Conservation (phyloP, 2,797 vertebrate genomes). For the Molothrus aeneus region DNA sequence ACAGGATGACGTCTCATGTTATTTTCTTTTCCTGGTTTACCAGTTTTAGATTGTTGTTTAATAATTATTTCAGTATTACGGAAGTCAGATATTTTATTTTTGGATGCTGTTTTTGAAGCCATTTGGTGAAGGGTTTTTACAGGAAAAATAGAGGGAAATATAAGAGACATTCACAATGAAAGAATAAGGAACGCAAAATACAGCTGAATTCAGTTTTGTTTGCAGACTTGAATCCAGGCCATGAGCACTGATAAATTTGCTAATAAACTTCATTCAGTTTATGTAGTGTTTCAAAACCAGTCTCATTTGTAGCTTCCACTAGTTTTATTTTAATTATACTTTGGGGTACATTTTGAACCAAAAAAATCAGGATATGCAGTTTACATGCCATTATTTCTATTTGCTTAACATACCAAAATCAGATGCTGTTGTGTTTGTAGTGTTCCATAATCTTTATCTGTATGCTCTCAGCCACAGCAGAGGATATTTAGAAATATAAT, state of each 20-base stretch:
- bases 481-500: neutral
- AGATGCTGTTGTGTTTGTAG: neutral
- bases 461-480: neutral
- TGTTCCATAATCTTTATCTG: neutral
- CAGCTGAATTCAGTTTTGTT: neutral
- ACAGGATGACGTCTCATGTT: neutral
- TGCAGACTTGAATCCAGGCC: neutral
- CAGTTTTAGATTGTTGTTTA: neutral
- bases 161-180: neutral
- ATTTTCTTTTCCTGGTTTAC: neutral
- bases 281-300: neutral
- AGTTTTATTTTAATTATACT: neutral
- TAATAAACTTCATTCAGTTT: neutral
- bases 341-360: neutral
- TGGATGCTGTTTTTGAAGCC: neutral
- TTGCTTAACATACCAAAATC: neutral
- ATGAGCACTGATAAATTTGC: neutral
- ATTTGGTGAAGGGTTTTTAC: neutral
- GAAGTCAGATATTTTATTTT: neutral
- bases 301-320: neutral
- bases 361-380: neutral
- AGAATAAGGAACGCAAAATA: neutral
- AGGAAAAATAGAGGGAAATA: neutral
- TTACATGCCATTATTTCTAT: neutral
- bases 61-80: neutral